These are phyloP conservation scores for Eublepharis macularius DNA, from an alignment of 2,113 vertebrate species.

Conservation along the genomic window DNA sequence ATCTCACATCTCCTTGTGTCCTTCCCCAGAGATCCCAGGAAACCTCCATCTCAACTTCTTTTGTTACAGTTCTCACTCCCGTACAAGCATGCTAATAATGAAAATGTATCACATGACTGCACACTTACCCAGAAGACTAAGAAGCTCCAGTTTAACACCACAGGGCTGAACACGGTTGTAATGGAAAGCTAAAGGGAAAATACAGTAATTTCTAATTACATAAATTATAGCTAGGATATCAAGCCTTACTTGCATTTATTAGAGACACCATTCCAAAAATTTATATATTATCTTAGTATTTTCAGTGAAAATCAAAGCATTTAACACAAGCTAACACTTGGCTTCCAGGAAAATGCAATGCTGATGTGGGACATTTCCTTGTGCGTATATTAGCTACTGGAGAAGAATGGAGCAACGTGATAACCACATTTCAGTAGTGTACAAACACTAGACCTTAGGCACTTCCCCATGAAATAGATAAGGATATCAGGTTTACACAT, in stretches of 20 bases:
- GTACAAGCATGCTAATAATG: not conserved
- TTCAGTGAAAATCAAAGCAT: not conserved
- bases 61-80: not conserved
- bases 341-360: not conserved
- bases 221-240: not conserved
- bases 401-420: too few species aligned
- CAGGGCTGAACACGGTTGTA: not conserved
- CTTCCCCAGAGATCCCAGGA: not conserved
- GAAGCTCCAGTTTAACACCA: slow-evolving; percentile 20
- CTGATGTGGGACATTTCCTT: not conserved
- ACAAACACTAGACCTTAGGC: not conserved
- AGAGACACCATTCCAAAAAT: not conserved
- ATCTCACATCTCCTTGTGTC: not conserved
- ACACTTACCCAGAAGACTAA: slow-evolving; percentile 7
- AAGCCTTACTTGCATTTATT: not conserved
- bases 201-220: not conserved
- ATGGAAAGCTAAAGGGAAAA: not conserved
- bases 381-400: not conserved
- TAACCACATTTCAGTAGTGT: not conserved
- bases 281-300: not conserved
- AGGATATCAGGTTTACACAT: not conserved
- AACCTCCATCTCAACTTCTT: not conserved
- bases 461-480: not conserved
- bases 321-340: not conserved
- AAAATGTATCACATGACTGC: not conserved